A percentile compares a stretch with the other conserved stretches of the same genome.
Evolutionary conservation across 1,140 invertebrate genomes (phyloP).

Genomic region (Sycobia sp.): DNA sequence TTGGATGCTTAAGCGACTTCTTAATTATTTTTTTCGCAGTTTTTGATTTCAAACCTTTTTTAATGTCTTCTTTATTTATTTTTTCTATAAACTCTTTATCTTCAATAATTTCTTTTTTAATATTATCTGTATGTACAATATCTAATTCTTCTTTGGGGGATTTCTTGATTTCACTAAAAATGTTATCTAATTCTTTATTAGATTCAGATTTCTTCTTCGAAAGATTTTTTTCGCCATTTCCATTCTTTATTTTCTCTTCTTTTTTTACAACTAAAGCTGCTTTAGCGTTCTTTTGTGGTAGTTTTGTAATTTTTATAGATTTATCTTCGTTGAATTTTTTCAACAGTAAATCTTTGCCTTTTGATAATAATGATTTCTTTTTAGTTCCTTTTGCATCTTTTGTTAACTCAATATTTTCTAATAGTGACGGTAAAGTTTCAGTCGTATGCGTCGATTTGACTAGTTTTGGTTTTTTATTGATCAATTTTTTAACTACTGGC

Average conservation of each 20-base stretch:
- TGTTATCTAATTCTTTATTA: constrained; percentile 49
- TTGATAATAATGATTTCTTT: constrained; percentile 7
- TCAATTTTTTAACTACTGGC: constrained; percentile 52
- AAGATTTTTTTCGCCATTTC: constrained; percentile 51
- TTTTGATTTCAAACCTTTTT: constrained; percentile 48
- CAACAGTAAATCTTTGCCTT: constrained; percentile 11
- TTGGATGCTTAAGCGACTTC: constrained; percentile 44
- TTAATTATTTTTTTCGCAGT: constrained; percentile 44
- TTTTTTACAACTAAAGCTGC: constrained; percentile 45
- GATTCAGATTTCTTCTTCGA: constrained; percentile 49
- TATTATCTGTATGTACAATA: constrained; percentile 41
- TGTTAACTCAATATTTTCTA: background rate
- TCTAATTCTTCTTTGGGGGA: constrained; percentile 43
- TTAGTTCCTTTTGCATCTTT: constrained; percentile 13
- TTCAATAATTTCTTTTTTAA: constrained; percentile 52
- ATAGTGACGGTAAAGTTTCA: background rate
- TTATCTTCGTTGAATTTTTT: constrained; percentile 40
- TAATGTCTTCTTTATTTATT: constrained; percentile 46
- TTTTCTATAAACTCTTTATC: constrained; percentile 50
- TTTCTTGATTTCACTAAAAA: constrained; percentile 45
- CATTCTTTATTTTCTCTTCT: constrained; percentile 51
- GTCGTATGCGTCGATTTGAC: constrained; percentile 44
- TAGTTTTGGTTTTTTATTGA: constrained; percentile 58
- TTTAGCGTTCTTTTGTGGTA: constrained; percentile 51
- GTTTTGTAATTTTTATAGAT: constrained; percentile 38